phyloP scores from a whole-genome alignment of 2,797 vertebrate genomes.

The Cetoscarus ocellatus region DNA sequence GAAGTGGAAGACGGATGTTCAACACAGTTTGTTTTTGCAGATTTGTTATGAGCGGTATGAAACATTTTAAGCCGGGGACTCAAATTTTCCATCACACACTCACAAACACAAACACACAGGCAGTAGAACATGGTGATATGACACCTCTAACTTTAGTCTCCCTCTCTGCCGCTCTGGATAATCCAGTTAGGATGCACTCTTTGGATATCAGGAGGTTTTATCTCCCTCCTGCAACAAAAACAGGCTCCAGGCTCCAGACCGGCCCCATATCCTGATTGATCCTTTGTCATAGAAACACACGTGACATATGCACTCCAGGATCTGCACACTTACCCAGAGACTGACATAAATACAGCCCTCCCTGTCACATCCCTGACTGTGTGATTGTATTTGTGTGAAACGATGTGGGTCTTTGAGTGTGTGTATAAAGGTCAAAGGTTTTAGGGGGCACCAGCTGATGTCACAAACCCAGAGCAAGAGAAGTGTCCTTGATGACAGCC shows the following conservation, averaged over 20 bases:
- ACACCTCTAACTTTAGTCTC: constrained; percentile 77
- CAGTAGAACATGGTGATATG: constrained; percentile 60
- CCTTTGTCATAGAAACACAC: constrained; percentile 30
- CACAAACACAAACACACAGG: constrained; percentile 39
- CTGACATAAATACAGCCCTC: neutral
- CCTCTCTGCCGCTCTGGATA: constrained; percentile 48
- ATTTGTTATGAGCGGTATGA: constrained; percentile 48
- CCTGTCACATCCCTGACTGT: constrained; percentile 7
- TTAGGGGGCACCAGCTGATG: constrained; percentile 58
- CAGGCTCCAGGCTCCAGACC: constrained; percentile 36
- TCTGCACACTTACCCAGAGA: neutral
- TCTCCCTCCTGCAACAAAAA: constrained; percentile 39
- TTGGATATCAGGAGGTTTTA: constrained; percentile 44
- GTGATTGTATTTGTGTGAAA: neutral
- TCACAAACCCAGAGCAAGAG: constrained; percentile 60
- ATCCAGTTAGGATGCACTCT: constrained; percentile 65
- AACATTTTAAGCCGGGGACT: constrained; percentile 51
- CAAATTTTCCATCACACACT: constrained; percentile 70
- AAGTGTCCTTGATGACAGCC: constrained; percentile 69
- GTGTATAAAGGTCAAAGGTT: constrained; percentile 60
- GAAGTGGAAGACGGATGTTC: constrained; percentile 28
- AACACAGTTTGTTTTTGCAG: constrained; percentile 45
- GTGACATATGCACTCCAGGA: constrained; percentile 4
- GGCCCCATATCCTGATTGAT: constrained; percentile 25
- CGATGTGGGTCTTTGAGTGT: constrained; percentile 9